Base-by-base conservation (phyloP, 2,113 vertebrate species). In the Sylvicapra grimmia region DNA sequence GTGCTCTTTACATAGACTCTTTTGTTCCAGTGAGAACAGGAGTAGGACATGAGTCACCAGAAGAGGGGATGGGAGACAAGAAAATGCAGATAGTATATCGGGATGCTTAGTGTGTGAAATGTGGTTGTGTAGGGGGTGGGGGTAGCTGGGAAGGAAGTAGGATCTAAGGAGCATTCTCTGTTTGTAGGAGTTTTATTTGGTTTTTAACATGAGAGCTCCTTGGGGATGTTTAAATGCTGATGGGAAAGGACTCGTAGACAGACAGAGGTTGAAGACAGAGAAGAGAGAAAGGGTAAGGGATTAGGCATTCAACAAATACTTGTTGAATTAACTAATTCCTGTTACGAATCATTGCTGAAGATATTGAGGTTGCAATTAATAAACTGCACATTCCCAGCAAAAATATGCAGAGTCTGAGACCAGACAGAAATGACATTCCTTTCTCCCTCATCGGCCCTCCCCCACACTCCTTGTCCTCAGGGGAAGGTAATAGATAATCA, bases 371-470 rank as follows among this genome's bases (percentile, higher is more conserved):
- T 36, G 80, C 96, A 49, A 89, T 87, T 3, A 86, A 53, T 40
- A 77, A 79, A 68, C 49, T 61, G 59, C 11, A 47, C 72, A 53
- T 92, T 96, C 90, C 87, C 82, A 56, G 44, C 86, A 29, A 44
- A 63, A 51, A 82, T 79, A 23, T 2, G 15, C 33, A 40, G 84
- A 92, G 75, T 84, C 61, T 77, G 94, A 96, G 87, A 80, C n/a
- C 56, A 93, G 87, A 86, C 65, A 96, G 63, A 77, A 95, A 56
- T n/a, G 85, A 8, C 92, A 82, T 97, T 95, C 90, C 92, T 96
- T 97, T 95, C 97, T 90, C 27, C 19, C 65, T 40, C 90, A 82
- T 15, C 33, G 1, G 1, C 21, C 36, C 53, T 54, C 44, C 51
- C 29, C 40, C 2, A 2, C n/a, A 77, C 79, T 40, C 18, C 27